These are phyloP conservation scores for Eumerus sabulonum DNA, from an alignment of 2,888 invertebrate species.

Conservation along the genomic window DNA sequence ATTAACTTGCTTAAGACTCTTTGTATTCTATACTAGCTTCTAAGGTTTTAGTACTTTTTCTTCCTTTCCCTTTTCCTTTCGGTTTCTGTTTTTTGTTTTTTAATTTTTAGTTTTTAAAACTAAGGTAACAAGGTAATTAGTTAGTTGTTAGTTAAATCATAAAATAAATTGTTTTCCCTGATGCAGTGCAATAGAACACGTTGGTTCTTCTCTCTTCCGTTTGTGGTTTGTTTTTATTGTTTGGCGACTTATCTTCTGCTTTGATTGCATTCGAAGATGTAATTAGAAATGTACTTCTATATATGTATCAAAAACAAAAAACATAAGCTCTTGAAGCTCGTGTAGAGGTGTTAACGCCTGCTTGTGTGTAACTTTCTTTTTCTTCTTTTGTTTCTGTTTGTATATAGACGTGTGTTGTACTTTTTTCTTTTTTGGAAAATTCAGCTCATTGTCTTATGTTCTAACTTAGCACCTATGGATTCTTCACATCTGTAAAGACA, in stretches of 20 bases:
- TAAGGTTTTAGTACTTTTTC: slow-evolving; percentile 47
- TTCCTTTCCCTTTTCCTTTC: too few species aligned
- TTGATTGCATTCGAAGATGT: slow-evolving; percentile 43
- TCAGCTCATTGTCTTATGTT: slow-evolving; percentile 74
- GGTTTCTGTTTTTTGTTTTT: slow-evolving; percentile 35
- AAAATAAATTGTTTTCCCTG: slow-evolving; percentile 63
- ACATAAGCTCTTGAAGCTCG: too few species aligned
- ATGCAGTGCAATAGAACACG: slow-evolving; percentile 63
- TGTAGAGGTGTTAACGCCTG: slow-evolving; percentile 22
- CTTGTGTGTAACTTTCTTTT: too few species aligned
- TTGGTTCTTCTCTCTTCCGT: slow-evolving; percentile 7
- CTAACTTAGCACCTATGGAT: slow-evolving; percentile 79
- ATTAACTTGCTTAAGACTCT: slow-evolving; percentile 54
- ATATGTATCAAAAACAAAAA: too few species aligned
- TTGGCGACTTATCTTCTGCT: slow-evolving; percentile 14
- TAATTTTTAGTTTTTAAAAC: slow-evolving; percentile 66
- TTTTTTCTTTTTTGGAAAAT: slow-evolving; percentile 64
- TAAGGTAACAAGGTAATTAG: slow-evolving; percentile 66
- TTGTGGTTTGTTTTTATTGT: slow-evolving; percentile 3
- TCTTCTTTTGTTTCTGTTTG: too few species aligned
- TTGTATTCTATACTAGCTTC: slow-evolving; percentile 67
- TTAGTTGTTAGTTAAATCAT: slow-evolving; percentile 36
- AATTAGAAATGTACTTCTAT: too few species aligned
- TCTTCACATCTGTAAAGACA: slow-evolving; percentile 77
- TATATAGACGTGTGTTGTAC: slow-evolving; percentile 63